A percentile compares a stretch with the other conserved stretches of the same genome.
These are phyloP conservation scores for Cosmorhoe ocellata DNA, from an alignment of 2,888 invertebrate species.

Conservation along the genomic window DNA sequence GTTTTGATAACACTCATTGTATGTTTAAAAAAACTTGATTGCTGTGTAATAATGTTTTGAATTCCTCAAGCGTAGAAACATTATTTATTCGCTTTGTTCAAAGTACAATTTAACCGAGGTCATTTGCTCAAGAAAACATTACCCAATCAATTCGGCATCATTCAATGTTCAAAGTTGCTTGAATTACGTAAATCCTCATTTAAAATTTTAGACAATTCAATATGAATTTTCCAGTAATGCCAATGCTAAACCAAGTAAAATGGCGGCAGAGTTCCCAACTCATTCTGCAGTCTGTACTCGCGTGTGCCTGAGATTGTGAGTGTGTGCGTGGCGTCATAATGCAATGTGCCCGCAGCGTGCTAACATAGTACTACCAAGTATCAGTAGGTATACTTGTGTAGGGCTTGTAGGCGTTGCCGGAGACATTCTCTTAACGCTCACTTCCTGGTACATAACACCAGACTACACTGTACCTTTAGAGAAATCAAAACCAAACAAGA, in stretches of 20 bases:
- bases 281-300: conserved; percentile 46
- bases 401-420: conserved; percentile 59
- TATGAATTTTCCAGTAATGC: not conserved
- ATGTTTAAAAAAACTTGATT: conserved; percentile 37
- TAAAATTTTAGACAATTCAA: not conserved
- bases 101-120: conserved; percentile 71
- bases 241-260: conserved; percentile 38
- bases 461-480: conserved; percentile 14
- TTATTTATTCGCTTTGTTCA: conserved; percentile 62
- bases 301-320: conserved; percentile 45
- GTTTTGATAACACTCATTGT: conserved; percentile 35
- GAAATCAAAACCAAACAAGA: conserved; percentile 20
- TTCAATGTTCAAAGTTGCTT: conserved; percentile 47
- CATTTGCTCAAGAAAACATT: conserved; percentile 68
- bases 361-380: conserved; percentile 47
- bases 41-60: conserved; percentile 45
- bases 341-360: conserved; percentile 54
- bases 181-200: conserved; percentile 10
- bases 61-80: conserved; percentile 44
- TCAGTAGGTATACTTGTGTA: conserved; percentile 32
- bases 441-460: conserved; percentile 54
- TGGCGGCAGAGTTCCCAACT: conserved; percentile 57
- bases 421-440: conserved; percentile 58
- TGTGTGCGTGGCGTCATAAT: conserved; percentile 50
- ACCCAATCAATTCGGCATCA: conserved; percentile 61